Percentiles rank a stretch among this genome's conserved stretches.
Conservation (phyloP, 2,797 vertebrate genomes). For the Coranthus polyacanthus region DNA sequence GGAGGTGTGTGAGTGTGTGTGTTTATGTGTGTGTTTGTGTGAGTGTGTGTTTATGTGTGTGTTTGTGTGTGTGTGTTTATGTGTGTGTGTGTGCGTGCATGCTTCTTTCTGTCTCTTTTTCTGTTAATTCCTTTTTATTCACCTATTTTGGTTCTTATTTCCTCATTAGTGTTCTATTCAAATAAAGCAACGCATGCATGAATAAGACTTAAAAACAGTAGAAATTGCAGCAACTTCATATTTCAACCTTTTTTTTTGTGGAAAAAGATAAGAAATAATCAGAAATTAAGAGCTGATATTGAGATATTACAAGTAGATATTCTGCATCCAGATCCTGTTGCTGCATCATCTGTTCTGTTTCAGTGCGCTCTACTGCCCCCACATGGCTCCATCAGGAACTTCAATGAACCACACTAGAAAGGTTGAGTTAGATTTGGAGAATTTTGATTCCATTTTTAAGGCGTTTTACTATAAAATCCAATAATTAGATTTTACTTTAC, state of each 20-base stretch:
- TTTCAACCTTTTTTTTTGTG: too few species aligned
- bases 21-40: slow-evolving; percentile 29
- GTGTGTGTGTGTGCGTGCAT: background rate
- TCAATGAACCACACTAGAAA: background rate
- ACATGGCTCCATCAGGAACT: slow-evolving; percentile 35
- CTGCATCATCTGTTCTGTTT: background rate
- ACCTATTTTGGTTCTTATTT: too few species aligned
- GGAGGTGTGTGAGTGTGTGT: slow-evolving; percentile 20
- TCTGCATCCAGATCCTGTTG: background rate
- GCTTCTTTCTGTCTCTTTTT: background rate
- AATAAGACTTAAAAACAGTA: too few species aligned
- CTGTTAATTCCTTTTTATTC: too few species aligned
- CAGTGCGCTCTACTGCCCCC: slow-evolving; percentile 56
- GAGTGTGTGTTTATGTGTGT: slow-evolving; percentile 23
- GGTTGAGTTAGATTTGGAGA: background rate
- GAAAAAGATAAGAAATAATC: background rate
- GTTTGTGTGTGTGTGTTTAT: slow-evolving; percentile 7
- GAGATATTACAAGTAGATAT: background rate
- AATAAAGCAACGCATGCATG: too few species aligned
- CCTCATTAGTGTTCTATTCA: too few species aligned
- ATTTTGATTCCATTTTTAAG: background rate
- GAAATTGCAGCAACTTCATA: too few species aligned
- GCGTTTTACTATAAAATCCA: background rate
- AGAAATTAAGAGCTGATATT: too few species aligned
- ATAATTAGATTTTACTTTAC: too few species aligned